Evolutionary conservation across 2,888 invertebrate species (phyloP).

Genomic region (Acleris sparsana): DNA sequence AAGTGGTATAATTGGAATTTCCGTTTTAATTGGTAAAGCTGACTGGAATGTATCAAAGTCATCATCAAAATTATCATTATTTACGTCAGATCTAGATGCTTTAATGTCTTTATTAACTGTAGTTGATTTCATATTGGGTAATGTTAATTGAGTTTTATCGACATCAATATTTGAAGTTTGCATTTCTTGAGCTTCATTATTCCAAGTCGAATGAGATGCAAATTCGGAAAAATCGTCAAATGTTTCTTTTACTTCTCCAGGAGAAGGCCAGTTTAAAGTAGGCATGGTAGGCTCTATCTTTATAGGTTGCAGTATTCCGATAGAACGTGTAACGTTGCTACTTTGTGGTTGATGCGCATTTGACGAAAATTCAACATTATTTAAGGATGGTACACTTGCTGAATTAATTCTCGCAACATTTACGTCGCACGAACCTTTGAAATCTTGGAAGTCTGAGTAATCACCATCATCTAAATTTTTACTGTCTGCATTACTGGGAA

Average conservation of each 20-base stretch:
- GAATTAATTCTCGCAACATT: slow-evolving; percentile 36
- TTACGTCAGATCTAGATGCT: slow-evolving; percentile 26
- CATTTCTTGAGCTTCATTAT: slow-evolving; percentile 45
- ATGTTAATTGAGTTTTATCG: slow-evolving; percentile 3
- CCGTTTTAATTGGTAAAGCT: slow-evolving; percentile 56
- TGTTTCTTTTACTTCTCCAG: slow-evolving; percentile 75
- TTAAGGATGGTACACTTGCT: slow-evolving; percentile 23
- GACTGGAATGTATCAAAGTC: slow-evolving; percentile 79
- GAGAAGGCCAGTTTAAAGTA: slow-evolving; percentile 79
- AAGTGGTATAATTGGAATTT: slow-evolving; percentile 29
- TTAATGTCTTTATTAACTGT: slow-evolving; percentile 22
- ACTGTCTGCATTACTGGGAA: slow-evolving; percentile 40
- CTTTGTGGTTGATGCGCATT: slow-evolving; percentile 41
- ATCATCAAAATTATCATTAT: slow-evolving; percentile 55
- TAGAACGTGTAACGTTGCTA: slow-evolving; percentile 53
- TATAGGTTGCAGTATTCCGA: slow-evolving; percentile 72
- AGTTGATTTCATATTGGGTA: slow-evolving; percentile 20
- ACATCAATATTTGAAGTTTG: slow-evolving; percentile 4
- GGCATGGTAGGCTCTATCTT: slow-evolving; percentile 71
- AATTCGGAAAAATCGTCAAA: slow-evolving; percentile 77
- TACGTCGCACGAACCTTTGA: slow-evolving; percentile 52
- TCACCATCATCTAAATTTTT: slow-evolving; percentile 56
- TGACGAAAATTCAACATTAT: slow-evolving; percentile 35
- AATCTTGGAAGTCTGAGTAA: slow-evolving; percentile 77
- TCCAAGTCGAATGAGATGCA: slow-evolving; percentile 58